Evolutionary conservation across 2,797 vertebrate species (phyloP).

Genomic region (Pogoniulus pusillus): DNA sequence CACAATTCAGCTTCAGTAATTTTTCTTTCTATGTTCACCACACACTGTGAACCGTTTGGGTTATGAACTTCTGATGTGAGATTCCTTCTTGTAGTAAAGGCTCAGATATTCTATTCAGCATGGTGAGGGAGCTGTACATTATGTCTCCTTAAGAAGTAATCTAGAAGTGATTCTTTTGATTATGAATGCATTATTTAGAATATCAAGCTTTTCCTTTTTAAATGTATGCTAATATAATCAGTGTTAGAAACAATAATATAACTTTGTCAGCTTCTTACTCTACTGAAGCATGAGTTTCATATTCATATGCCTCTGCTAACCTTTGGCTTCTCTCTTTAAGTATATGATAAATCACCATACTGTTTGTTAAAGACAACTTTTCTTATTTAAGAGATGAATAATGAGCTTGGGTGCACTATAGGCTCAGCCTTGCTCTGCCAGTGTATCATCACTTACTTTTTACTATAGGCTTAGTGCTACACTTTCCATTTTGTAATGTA

Average conservation of each 20-base stretch:
- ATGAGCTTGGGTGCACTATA: background rate
- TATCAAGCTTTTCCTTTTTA: background rate
- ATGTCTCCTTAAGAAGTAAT: background rate
- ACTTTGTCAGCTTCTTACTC: background rate
- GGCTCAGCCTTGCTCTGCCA: background rate
- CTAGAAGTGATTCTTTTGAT: background rate
- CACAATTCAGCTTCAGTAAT: background rate
- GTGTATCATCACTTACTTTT: background rate
- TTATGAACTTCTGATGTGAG: background rate
- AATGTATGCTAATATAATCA: background rate
- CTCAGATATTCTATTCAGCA: background rate
- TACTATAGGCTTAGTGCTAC: background rate
- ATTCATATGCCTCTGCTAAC: background rate
- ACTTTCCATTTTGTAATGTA: conserved; percentile 9
- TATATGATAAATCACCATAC: background rate
- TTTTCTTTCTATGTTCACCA: background rate
- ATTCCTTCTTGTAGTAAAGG: background rate
- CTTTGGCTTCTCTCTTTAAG: background rate
- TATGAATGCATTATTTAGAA: background rate
- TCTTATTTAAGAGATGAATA: conserved; percentile 10
- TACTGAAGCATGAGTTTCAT: background rate
- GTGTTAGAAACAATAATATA: background rate
- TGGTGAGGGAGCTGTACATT: background rate
- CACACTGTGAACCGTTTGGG: background rate
- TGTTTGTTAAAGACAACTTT: conserved; percentile 7